These are phyloP conservation scores for Patagioenas fasciata DNA, from an alignment of 2,113 vertebrate genomes.

Conservation along the genomic window DNA sequence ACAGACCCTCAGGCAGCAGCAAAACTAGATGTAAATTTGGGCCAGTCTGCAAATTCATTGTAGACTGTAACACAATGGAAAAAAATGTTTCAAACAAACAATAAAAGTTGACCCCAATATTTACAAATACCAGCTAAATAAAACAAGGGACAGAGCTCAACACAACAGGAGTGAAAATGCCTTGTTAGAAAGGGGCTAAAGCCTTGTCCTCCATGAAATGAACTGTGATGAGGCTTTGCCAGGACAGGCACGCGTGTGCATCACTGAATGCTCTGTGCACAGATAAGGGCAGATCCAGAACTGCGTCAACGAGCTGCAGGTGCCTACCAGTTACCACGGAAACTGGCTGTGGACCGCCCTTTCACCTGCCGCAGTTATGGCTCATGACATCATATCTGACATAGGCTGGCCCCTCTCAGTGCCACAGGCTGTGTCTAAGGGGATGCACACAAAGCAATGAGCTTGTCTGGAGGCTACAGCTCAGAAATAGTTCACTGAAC, in stretches of 20 bases:
- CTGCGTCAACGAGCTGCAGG: constrained; percentile 31
- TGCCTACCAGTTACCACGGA: background rate
- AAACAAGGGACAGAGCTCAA: background rate
- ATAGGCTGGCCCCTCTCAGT: background rate
- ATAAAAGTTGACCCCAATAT: background rate
- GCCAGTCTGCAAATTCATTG: background rate
- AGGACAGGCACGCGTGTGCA: background rate
- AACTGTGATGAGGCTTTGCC: background rate
- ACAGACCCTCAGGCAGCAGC: background rate
- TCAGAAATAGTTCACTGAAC: background rate
- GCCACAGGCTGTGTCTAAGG: background rate
- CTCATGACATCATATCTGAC: background rate
- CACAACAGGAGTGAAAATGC: background rate
- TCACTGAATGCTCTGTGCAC: background rate
- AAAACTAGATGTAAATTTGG: background rate
- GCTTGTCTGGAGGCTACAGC: background rate
- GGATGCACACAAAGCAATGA: rapidly evolving
- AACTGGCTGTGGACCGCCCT: background rate
- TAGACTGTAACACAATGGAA: background rate
- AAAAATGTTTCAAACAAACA: background rate
- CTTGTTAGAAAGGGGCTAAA: background rate
- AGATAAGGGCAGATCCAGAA: background rate
- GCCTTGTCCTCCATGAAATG: background rate
- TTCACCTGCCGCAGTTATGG: background rate
- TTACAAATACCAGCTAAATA: background rate